Percentiles rank a stretch among this genome's conserved stretches.
phyloP scores from a whole-genome alignment of 2,888 invertebrate species.

The Scaptomyza flava region DNA sequence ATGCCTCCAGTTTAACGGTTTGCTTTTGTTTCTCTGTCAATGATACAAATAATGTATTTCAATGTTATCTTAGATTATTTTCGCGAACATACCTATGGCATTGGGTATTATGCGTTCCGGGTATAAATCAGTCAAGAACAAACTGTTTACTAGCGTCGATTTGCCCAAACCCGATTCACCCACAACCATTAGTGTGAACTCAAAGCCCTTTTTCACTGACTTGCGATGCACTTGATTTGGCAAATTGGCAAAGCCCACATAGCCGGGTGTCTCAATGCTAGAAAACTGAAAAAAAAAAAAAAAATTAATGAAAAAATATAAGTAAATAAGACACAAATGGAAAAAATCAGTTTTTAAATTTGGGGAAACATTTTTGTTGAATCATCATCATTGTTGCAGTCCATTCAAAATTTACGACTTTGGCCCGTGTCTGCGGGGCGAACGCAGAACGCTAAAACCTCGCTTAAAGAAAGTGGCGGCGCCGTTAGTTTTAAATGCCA shows the following conservation, averaged over 20 bases:
- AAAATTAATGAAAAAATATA: conserved; percentile 25
- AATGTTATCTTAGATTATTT: not conserved
- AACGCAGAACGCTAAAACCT: conserved; percentile 16
- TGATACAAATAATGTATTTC: not conserved
- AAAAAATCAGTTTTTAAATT: conserved; percentile 23
- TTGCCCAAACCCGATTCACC: conserved; percentile 97
- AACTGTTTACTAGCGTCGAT: conserved; percentile 96
- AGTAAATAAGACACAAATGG: conserved; percentile 37
- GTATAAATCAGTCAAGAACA: conserved; percentile 97
- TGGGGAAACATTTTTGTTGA: not conserved
- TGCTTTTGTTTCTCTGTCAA: conserved; percentile 93
- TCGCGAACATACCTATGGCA: conserved; percentile 89
- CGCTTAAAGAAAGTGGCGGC: conserved; percentile 53
- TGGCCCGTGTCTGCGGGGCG: conserved; percentile 15
- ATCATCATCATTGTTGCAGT: conserved; percentile 4
- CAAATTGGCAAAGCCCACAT: conserved; percentile 92
- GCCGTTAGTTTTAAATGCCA: conserved; percentile 38
- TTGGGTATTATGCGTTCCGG: conserved; percentile 95
- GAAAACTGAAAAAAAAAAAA: conserved; percentile 87
- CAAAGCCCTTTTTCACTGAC: conserved; percentile 98
- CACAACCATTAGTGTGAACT: conserved; percentile 98
- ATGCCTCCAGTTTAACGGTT: conserved; percentile 96
- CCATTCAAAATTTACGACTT: not conserved
- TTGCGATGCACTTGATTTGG: conserved; percentile 99
- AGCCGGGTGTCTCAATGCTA: conserved; percentile 93